Conservation (phyloP, 1,140 invertebrate genomes). For the Zaprionus ghesquierei region DNA sequence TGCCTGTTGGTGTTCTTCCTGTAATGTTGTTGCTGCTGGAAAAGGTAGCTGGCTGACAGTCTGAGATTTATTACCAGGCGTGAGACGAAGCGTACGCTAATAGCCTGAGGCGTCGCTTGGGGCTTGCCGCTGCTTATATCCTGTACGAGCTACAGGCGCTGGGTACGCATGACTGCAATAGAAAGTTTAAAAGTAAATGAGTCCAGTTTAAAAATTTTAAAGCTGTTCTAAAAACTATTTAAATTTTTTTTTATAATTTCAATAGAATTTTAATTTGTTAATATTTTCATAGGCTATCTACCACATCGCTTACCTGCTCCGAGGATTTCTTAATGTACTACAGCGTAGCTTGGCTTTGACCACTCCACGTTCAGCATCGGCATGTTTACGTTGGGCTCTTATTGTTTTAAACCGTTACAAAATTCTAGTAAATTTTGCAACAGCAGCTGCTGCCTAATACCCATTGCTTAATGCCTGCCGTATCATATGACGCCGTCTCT, state of each 20-base stretch:
- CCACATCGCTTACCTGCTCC: neutral
- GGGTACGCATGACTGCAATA: neutral
- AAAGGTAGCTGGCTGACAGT: slow-evolving; percentile 59
- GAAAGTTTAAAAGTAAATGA: neutral
- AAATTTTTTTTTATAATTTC: too few species aligned
- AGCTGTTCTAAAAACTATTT: too few species aligned
- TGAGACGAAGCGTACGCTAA: slow-evolving; percentile 51
- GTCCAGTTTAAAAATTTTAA: too few species aligned
- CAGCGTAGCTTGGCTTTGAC: neutral
- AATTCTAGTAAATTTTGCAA: slow-evolving; percentile 51
- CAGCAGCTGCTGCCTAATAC: slow-evolving; percentile 54
- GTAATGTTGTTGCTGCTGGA: slow-evolving; percentile 5
- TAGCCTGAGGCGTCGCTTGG: slow-evolving; percentile 45
- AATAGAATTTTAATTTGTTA: neutral
- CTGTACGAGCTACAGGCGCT: neutral
- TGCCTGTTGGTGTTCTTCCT: neutral
- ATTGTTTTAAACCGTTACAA: slow-evolving; percentile 61
- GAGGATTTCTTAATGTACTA: neutral
- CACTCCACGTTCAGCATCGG: neutral
- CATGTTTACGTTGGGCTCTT: slow-evolving; percentile 18
- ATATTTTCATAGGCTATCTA: neutral
- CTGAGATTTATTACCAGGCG: slow-evolving; percentile 68
- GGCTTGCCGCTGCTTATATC: slow-evolving; percentile 31
- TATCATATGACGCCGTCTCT: slow-evolving; percentile 47
- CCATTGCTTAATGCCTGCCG: slow-evolving; percentile 47